These are phyloP conservation scores for Pachyramphus minor DNA, from an alignment of 2,113 vertebrate species.

Conservation along the genomic window DNA sequence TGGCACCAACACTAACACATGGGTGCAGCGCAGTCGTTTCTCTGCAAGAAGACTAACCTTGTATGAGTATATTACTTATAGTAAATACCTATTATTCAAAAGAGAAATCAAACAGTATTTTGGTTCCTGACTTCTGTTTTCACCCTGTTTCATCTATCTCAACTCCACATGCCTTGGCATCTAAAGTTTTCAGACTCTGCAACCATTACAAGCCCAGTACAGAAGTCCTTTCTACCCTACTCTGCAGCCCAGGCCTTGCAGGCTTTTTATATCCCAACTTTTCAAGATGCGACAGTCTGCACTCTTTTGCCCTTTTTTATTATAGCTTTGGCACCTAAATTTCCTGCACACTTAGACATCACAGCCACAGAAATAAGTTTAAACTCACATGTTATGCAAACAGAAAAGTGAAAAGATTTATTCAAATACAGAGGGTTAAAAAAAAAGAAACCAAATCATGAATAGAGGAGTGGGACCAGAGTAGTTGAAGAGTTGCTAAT, in stretches of 20 bases:
- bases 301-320: neutral
- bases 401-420: neutral
- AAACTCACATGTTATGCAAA: neutral
- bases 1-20: neutral
- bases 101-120: neutral
- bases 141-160: neutral
- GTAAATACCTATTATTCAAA: neutral
- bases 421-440: neutral
- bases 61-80: neutral
- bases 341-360: neutral
- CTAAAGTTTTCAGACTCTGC: neutral
- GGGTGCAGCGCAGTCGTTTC: neutral
- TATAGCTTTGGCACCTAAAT: constrained; percentile 1
- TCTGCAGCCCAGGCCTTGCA: neutral
- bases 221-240: neutral
- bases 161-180: neutral
- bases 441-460: neutral
- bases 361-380: neutral
- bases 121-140: neutral
- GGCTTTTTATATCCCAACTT: neutral
- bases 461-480: neutral
- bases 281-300: neutral
- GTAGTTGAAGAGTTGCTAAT: neutral
- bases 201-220: neutral
- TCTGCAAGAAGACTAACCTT: neutral